Percentiles rank a stretch among this genome's conserved stretches.
Evolutionary conservation across 2,888 invertebrate genomes (phyloP).

Genomic region (Rugalucina vietnamica): DNA sequence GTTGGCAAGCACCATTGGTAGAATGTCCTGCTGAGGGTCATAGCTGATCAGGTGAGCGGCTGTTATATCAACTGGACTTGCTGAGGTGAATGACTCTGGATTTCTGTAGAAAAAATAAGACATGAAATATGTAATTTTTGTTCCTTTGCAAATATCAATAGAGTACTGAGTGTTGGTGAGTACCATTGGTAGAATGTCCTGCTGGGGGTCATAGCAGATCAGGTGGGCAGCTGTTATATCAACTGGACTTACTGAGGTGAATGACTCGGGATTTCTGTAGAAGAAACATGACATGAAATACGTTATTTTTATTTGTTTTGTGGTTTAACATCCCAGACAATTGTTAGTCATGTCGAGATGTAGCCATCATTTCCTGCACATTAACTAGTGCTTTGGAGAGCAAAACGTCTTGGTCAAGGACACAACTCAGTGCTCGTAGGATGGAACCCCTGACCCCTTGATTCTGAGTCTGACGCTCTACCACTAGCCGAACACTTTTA

Average conservation of each 20-base stretch:
- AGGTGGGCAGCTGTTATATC: conserved; percentile 63
- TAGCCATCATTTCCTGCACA: too few relatives aligned
- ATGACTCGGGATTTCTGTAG: not conserved
- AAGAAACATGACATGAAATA: not conserved
- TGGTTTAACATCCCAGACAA: too few relatives aligned
- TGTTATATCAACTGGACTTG: conserved; percentile 56
- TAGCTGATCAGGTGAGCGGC: conserved; percentile 69
- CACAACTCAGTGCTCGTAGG: too few relatives aligned
- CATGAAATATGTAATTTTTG: too few relatives aligned
- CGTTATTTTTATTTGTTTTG: too few relatives aligned
- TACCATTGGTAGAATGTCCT: conserved; percentile 71
- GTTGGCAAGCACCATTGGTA: conserved; percentile 72
- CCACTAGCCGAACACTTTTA: too few relatives aligned
- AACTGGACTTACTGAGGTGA: conserved; percentile 45
- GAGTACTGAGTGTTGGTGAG: conserved; percentile 74
- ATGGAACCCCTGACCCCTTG: too few relatives aligned
- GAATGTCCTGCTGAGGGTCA: conserved; percentile 68
- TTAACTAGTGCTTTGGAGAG: too few relatives aligned
- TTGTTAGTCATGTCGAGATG: too few relatives aligned
- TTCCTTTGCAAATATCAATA: conserved; percentile 68
- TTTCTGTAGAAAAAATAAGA: not conserved
- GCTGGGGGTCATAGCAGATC: conserved; percentile 66
- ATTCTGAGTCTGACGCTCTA: too few relatives aligned
- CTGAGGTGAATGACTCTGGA: not conserved
- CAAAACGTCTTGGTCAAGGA: too few relatives aligned